Base-by-base conservation (phyloP, 2,888 invertebrate species). In the Eueremaeus valkanovi region DNA sequence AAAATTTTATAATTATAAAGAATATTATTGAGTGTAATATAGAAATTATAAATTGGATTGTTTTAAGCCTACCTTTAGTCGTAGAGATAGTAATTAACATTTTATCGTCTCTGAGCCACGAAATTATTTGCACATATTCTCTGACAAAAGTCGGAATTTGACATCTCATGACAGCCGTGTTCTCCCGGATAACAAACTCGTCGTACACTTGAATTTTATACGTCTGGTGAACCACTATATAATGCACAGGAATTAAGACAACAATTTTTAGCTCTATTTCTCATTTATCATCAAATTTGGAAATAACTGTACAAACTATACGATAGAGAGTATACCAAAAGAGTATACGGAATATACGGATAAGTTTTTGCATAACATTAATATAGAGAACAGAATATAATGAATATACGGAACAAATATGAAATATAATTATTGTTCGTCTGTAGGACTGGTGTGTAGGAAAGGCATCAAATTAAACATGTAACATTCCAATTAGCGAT, bases 201-300 rank as follows among this genome's bases (percentile, higher is more conserved):
- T 76, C 76, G 66, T 73, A 76, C 8, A 76, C 76, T 73, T 76
- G 73, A 40, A 75, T 55, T 36, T 76, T 76, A 29, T 61, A 73
- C 27, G 68, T 9, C 31, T 74, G 73, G 40, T 73, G 72, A 16
- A 75, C 73, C 6, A 75, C 75, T 75, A 16, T 42, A 0, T 24
- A 9, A n/a, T 8, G 21, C 51, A 51, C 6, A 42, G 31, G 13
- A 73, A 36, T 36, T 36, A 36, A 36, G 8, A 9, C 11, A 45
- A 45, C 16, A 13, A 45, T 45, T 45, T 45, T 45, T 18, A 45
- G 11, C 18, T 9, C 18, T 16, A 9, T 45, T 13, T 45, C 11
- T 9, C 11, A 40, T 40, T 40, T 9, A 40, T 40, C 11, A 45
- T 45, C 11, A 45, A 45, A 16, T 45, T 45, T 45, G 13, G 13